Percentiles rank a stretch among this genome's conserved stretches.
phyloP scores from a whole-genome alignment of 2,888 invertebrate species.

The Resseliella maxima region DNA sequence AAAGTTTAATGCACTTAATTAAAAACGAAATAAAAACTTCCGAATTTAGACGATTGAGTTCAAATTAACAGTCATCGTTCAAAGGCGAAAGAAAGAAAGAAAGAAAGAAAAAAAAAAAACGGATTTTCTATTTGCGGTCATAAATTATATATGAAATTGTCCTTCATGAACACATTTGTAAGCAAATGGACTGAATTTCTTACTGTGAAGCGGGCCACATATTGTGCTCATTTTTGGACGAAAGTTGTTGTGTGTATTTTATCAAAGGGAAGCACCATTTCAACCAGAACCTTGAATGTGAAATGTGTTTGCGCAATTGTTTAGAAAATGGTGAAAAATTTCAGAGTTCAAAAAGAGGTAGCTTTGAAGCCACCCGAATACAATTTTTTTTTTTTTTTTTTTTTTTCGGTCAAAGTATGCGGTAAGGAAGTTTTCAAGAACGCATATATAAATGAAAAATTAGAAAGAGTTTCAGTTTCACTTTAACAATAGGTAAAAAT shows the following conservation, averaged over 20 bases:
- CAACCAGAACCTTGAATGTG: constrained; percentile 37
- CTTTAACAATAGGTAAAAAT: not conserved
- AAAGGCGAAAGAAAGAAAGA: not conserved
- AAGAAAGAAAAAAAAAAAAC: not conserved
- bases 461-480: no score
- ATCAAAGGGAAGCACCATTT: constrained; percentile 2
- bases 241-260: not conserved
- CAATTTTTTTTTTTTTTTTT: not conserved
- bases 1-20: not conserved
- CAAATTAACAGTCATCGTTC: not conserved
- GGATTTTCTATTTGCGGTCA: not conserved
- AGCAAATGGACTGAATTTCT: constrained; percentile 39
- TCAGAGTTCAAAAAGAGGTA: no score
- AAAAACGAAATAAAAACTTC: no score
- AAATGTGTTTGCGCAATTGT: constrained; percentile 55
- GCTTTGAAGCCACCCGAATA: not conserved
- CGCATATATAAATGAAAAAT: not conserved
- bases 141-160: constrained; percentile 24
- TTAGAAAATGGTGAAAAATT: constrained; percentile 30
- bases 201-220: not conserved
- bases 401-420: not conserved
- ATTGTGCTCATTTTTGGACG: no score
- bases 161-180: not conserved
- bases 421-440: not conserved
- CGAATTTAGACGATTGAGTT: not conserved